Conservation (phyloP, 2,797 vertebrate genomes). For the Chanos chanos region DNA sequence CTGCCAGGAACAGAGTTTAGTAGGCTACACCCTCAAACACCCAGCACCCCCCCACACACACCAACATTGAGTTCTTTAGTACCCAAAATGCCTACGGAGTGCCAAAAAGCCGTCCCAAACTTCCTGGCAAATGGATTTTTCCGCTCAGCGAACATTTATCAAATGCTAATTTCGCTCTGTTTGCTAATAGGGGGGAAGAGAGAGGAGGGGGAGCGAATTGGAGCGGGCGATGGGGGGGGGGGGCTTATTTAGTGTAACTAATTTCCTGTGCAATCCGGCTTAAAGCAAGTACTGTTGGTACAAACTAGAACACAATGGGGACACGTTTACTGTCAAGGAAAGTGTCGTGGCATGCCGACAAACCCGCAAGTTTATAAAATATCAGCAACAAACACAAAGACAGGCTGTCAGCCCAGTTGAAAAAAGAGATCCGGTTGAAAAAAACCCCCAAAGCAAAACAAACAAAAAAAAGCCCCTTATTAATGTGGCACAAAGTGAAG, state of each 20-base stretch:
- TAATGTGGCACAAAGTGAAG: background rate
- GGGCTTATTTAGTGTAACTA: constrained; percentile 33
- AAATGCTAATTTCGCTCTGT: constrained; percentile 32
- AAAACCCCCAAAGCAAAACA: no score
- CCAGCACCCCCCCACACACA: no score
- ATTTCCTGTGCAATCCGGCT: constrained; percentile 27
- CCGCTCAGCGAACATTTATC: constrained; percentile 34
- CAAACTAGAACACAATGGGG: constrained; percentile 2
- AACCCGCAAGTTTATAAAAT: background rate
- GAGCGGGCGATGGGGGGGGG: no score
- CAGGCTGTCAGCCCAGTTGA: background rate
- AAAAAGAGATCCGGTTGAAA: background rate
- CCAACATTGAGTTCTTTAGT: constrained; percentile 33
- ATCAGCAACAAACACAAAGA: background rate
- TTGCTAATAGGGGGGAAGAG: constrained; percentile 22
- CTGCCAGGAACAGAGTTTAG: constrained; percentile 29
- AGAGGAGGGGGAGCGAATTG: constrained; percentile 17
- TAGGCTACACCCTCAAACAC: no score
- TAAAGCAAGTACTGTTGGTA: background rate
- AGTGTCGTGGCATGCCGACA: background rate
- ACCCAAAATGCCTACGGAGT: constrained; percentile 18
- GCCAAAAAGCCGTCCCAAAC: constrained; percentile 28
- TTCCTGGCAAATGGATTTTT: constrained; percentile 34
- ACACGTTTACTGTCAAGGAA: background rate
- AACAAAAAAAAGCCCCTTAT: no score